phyloP scores from a whole-genome alignment of 2,888 invertebrate genomes.

The Coecobrya sp. region DNA sequence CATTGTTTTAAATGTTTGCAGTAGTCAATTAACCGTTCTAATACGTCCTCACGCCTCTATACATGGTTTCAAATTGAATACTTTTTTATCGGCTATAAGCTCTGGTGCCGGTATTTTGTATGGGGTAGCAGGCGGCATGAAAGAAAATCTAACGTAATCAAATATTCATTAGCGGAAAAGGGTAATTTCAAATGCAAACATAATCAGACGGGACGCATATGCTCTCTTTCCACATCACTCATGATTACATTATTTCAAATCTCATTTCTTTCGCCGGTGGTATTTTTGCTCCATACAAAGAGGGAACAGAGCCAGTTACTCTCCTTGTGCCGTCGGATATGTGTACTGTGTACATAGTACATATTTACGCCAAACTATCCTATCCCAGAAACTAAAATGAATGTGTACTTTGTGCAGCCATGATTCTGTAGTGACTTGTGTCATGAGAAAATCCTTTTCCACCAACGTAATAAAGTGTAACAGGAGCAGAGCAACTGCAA shows the following conservation, averaged over 20 bases:
- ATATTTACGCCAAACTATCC: neutral
- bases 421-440: neutral
- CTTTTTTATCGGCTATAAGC: neutral
- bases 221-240: conserved; percentile 73
- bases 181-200: conserved; percentile 72
- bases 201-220: conserved; percentile 73
- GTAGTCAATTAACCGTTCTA: conserved; percentile 29
- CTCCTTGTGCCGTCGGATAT: conserved; percentile 34
- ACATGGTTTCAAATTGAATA: conserved; percentile 1
- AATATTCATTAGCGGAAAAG: conserved; percentile 68
- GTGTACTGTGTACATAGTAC: conserved; percentile 16
- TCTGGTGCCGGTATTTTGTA: neutral
- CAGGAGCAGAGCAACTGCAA: neutral
- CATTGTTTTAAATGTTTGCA: conserved; percentile 14
- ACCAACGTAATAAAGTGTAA: neutral
- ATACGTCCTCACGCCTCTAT: conserved; percentile 25
- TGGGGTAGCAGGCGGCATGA: neutral
- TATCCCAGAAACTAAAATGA: neutral
- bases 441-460: neutral
- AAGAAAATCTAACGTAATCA: conserved; percentile 42
- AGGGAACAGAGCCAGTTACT: conserved; percentile 10
- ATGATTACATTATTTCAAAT: conserved; percentile 60
- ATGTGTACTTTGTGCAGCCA: neutral
- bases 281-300: neutral
- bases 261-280: conserved; percentile 48